Conservation (phyloP, 2,797 vertebrate genomes). For the Enoplosus armatus region DNA sequence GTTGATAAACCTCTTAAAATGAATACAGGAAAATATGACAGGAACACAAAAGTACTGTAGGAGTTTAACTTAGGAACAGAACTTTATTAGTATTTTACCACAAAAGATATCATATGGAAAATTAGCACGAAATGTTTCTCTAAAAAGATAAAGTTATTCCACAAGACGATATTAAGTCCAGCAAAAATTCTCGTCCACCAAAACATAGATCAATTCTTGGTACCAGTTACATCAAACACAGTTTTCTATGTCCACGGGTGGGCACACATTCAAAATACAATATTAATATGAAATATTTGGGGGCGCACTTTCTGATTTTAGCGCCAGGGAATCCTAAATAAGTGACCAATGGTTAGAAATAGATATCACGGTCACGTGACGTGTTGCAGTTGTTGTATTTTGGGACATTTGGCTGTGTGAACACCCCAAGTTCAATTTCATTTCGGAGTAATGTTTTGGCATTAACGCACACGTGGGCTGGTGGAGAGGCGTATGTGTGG, state of each 20-base stretch:
- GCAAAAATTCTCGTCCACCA: no score
- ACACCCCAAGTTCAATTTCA: constrained; percentile 32
- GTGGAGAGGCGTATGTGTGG: neutral
- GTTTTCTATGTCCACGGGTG: neutral
- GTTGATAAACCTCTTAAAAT: neutral
- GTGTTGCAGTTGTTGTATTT: neutral
- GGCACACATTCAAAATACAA: no score
- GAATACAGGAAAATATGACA: neutral
- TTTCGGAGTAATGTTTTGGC: neutral
- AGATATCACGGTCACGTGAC: no score
- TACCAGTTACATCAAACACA: neutral
- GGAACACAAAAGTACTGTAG: neutral
- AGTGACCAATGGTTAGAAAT: no score
- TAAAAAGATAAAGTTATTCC: no score
- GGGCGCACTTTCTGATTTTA: no score
- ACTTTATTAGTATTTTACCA: neutral
- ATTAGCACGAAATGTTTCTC: no score
- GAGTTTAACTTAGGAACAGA: neutral
- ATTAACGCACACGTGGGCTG: neutral
- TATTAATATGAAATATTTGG: no score
- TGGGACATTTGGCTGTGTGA: neutral
- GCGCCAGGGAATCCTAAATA: no score
- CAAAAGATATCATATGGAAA: neutral
- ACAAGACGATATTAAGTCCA: no score
- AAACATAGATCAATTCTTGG: neutral